These are phyloP conservation scores for Rhinatrema bivittatum DNA, from an alignment of 2,797 vertebrate genomes.

Conservation along the genomic window DNA sequence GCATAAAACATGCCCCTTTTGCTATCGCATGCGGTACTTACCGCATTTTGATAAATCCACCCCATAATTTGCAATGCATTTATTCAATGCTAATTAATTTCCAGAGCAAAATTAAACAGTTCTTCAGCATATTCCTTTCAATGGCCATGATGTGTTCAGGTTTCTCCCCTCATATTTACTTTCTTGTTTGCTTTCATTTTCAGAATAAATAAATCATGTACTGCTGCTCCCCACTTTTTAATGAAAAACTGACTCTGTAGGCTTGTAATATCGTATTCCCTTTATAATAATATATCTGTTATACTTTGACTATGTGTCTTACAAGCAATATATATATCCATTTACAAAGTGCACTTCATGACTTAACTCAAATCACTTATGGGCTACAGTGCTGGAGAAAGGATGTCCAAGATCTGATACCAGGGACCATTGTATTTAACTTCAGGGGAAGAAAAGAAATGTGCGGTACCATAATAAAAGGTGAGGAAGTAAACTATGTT, in stretches of 20 bases:
- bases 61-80: too few relatives aligned
- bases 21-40: too few relatives aligned
- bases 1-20: too few relatives aligned
- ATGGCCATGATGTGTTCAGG: too few relatives aligned
- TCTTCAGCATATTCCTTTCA: too few relatives aligned
- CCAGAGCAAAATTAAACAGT: too few relatives aligned
- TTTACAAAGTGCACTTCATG: constrained; percentile 44
- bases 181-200: too few relatives aligned
- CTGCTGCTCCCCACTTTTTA: constrained; percentile 17
- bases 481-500: constrained; percentile 39
- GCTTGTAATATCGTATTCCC: constrained; percentile 30
- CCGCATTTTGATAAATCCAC: too few relatives aligned
- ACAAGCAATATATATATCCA: constrained; percentile 46
- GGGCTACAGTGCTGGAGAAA: constrained; percentile 32
- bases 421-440: constrained; percentile 49
- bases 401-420: constrained; percentile 36
- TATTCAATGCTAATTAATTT: too few relatives aligned
- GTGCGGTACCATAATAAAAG: constrained; percentile 48
- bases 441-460: constrained; percentile 51
- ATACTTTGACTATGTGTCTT: constrained; percentile 57
- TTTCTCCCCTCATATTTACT: too few relatives aligned
- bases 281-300: constrained; percentile 47
- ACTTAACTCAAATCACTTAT: constrained; percentile 58
- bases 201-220: too few relatives aligned
- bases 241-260: constrained; percentile 20